These are phyloP conservation scores for Phaethon lepturus DNA, from an alignment of 2,113 vertebrate genomes.

Conservation along the genomic window DNA sequence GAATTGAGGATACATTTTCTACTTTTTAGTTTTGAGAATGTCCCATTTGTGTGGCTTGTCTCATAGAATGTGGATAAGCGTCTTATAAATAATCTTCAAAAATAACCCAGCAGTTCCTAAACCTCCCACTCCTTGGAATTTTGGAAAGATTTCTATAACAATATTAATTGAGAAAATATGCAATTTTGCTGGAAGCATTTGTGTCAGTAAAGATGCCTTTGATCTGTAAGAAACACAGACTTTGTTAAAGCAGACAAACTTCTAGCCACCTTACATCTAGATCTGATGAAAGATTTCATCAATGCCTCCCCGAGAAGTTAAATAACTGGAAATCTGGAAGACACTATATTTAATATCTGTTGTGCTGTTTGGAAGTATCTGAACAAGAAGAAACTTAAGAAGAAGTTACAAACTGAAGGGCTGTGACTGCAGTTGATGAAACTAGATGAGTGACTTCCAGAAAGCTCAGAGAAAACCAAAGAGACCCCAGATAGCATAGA, in stretches of 20 bases:
- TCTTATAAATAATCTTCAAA: neutral
- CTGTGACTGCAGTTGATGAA: neutral
- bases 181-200: neutral
- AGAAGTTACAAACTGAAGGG: neutral
- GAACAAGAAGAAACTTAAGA: neutral
- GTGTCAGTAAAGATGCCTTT: neutral
- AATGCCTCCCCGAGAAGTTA: neutral
- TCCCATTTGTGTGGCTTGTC: neutral
- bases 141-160: neutral
- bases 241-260: neutral
- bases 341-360: neutral
- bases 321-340: neutral
- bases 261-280: neutral
- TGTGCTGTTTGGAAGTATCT: neutral
- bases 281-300: neutral
- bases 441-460: neutral
- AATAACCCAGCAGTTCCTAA: neutral
- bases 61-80: neutral
- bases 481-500: neutral
- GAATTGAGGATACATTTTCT: neutral
- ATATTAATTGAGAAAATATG: constrained; percentile 6
- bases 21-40: neutral
- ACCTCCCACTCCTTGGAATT: neutral
- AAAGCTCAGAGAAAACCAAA: neutral
- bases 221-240: neutral